A percentile compares a stretch with the other conserved stretches of the same genome.
Conservation (phyloP, 2,113 vertebrate species). For the Elaphurus davidianus region DNA sequence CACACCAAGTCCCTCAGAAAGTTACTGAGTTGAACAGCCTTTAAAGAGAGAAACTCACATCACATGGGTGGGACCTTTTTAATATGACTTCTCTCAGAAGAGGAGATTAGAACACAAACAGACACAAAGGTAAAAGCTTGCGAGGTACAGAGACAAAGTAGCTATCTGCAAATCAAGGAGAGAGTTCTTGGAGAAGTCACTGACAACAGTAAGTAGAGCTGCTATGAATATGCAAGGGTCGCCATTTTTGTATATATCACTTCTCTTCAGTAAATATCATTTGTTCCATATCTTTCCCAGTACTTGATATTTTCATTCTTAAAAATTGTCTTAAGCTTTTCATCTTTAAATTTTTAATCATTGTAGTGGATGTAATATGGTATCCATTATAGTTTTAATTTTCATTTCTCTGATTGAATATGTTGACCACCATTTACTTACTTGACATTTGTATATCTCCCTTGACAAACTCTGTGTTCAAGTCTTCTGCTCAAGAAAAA, state of each 20-base stretch:
- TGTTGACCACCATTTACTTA: background rate
- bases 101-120: background rate
- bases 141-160: background rate
- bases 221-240: background rate
- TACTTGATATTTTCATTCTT: background rate
- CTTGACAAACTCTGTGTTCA: background rate
- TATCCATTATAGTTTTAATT: background rate
- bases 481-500: background rate
- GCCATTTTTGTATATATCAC: background rate
- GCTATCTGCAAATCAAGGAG: background rate
- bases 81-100: background rate
- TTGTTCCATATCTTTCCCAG: background rate
- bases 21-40: background rate
- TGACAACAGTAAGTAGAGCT: background rate
- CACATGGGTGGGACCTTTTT: background rate
- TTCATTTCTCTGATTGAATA: background rate
- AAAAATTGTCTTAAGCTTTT: background rate
- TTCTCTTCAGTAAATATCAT: background rate
- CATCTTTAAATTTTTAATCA: background rate
- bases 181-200: background rate
- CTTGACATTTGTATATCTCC: background rate
- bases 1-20: background rate
- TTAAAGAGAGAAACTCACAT: background rate
- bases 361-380: background rate
- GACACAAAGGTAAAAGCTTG: background rate